phyloP scores from a whole-genome alignment of 1,140 invertebrate genomes.

The Drosophila takahashii region DNA sequence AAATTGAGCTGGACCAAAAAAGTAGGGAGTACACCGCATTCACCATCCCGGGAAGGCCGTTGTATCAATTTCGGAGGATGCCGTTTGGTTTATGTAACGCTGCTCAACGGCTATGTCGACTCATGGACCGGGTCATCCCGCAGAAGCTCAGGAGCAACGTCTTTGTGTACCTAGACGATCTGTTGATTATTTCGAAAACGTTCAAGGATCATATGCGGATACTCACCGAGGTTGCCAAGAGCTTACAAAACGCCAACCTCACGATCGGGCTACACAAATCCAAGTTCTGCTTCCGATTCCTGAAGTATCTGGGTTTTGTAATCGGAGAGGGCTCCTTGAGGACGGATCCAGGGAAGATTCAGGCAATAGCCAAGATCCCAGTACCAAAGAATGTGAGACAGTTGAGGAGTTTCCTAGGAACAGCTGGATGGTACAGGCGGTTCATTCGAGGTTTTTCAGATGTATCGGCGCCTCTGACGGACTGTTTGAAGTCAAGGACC shows the following conservation, averaged over 20 bases:
- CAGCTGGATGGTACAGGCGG: conserved; percentile 68
- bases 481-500: conserved; percentile 36
- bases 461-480: not conserved
- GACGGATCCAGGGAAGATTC: conserved; percentile 3
- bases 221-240: too few relatives aligned
- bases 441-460: conserved; percentile 80
- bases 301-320: conserved; percentile 32
- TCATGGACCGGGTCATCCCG: too few relatives aligned
- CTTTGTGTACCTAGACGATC: conserved; percentile 70
- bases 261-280: conserved; percentile 20
- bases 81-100: too few relatives aligned
- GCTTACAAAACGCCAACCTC: conserved; percentile 2
- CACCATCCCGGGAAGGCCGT: too few relatives aligned
- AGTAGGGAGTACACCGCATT: too few relatives aligned
- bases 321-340: conserved; percentile 10
- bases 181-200: conserved; percentile 44
- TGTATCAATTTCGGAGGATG: too few relatives aligned
- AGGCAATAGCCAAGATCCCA: not conserved
- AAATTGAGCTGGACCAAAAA: too few relatives aligned
- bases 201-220: conserved; percentile 52
- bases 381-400: conserved; percentile 6
- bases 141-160: conserved; percentile 18
- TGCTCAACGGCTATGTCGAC: too few relatives aligned
- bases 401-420: conserved; percentile 50
- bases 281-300: conserved; percentile 12